phyloP scores from a whole-genome alignment of 2,113 vertebrate genomes.

The Microtus montanus region DNA sequence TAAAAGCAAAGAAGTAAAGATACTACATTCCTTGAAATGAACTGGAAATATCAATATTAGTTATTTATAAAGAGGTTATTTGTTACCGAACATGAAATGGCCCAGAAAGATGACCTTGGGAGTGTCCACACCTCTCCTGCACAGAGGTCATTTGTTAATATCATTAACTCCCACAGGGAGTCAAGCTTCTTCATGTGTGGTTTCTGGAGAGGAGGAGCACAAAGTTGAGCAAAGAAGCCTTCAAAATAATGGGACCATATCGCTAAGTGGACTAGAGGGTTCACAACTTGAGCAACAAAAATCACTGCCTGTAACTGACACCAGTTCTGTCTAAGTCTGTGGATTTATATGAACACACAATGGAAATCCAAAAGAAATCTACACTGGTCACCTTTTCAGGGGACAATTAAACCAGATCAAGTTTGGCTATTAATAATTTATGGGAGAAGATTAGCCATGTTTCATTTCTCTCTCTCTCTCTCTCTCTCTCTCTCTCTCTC shows the following conservation, averaged over 20 bases:
- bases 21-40: constrained; percentile 25
- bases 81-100: neutral
- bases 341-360: neutral
- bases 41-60: neutral
- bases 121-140: neutral
- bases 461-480: neutral
- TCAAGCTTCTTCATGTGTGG: neutral
- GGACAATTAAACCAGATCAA: neutral
- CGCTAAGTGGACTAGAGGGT: neutral
- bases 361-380: constrained; percentile 4
- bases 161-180: neutral
- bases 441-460: neutral
- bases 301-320: neutral
- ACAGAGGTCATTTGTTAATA: neutral
- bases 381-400: neutral
- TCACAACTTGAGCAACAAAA: neutral
- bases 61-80: neutral
- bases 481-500: no score
- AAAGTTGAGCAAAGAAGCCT: neutral
- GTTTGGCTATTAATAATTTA: neutral
- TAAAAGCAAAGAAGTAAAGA: constrained; percentile 43
- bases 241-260: neutral
- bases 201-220: neutral
- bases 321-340: neutral
- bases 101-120: neutral